These are phyloP conservation scores for Macrophya alboannulata DNA, from an alignment of 2,888 invertebrate species.

Conservation along the genomic window DNA sequence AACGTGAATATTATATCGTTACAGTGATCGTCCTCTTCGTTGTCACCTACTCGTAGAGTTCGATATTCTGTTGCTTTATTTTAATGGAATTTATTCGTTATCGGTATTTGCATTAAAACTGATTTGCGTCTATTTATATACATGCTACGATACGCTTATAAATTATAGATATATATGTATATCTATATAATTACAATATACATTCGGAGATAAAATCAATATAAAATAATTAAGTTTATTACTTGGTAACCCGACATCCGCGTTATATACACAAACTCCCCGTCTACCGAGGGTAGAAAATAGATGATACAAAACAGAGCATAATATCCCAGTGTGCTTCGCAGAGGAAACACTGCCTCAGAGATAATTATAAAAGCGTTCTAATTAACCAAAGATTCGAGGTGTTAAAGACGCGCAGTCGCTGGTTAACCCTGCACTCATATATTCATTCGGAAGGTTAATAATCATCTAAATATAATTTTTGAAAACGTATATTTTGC, in stretches of 20 bases:
- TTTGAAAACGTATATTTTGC: not conserved
- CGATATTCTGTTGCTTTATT: not conserved
- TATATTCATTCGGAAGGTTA: not conserved
- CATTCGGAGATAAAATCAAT: constrained; percentile 13
- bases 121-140: not conserved
- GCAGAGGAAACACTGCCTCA: not conserved
- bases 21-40: not conserved
- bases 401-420: constrained; percentile 18
- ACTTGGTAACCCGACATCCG: not conserved
- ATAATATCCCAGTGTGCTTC: not conserved
- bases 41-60: not conserved
- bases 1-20: not conserved
- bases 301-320: constrained; percentile 4
- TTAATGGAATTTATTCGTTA: not conserved
- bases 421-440: not conserved
- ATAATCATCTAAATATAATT: not conserved
- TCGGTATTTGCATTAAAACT: not conserved
- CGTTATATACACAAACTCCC: not conserved
- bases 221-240: not conserved
- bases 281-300: not conserved
- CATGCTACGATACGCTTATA: not conserved
- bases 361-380: constrained; percentile 30
- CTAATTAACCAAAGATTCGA: constrained; percentile 36
- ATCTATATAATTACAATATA: not conserved
- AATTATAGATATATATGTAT: not conserved